A percentile compares a stretch with the other conserved stretches of the same genome.
These are phyloP conservation scores for Prionace glauca DNA, from an alignment of 2,797 vertebrate genomes.

Conservation along the genomic window DNA sequence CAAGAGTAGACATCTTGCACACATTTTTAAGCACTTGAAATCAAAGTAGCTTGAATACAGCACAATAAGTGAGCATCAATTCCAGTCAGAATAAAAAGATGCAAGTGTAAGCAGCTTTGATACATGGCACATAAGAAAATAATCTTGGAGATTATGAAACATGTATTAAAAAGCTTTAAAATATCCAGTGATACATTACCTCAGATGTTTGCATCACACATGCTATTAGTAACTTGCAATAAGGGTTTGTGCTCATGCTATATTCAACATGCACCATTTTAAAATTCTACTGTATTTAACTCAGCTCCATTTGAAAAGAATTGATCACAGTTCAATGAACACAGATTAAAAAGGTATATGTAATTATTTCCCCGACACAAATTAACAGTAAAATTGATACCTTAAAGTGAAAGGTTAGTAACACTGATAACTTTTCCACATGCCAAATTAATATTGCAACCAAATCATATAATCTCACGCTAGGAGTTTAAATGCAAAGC, in stretches of 20 bases:
- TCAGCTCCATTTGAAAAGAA: not conserved
- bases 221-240: conserved; percentile 51
- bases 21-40: not conserved
- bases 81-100: not conserved
- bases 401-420: conserved; percentile 1
- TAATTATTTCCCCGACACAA: not conserved
- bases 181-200: not conserved
- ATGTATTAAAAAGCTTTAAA: not conserved
- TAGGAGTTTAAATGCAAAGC: not conserved
- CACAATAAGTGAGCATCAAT: not conserved
- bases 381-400: not conserved
- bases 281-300: not conserved
- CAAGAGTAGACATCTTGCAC: not conserved
- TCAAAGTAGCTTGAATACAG: not conserved
- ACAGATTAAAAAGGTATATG: not conserved
- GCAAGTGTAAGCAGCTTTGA: not conserved
- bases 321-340: not conserved
- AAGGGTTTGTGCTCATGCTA: not conserved
- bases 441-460: not conserved
- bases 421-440: not conserved
- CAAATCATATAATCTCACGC: not conserved
- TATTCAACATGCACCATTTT: not conserved
- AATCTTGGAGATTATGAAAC: not conserved
- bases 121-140: not conserved
- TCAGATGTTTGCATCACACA: conserved; percentile 49